A percentile compares a stretch with the other conserved stretches of the same genome.
These are phyloP conservation scores for Bimastos eiseni DNA, from an alignment of 2,888 invertebrate species.

Conservation along the genomic window DNA sequence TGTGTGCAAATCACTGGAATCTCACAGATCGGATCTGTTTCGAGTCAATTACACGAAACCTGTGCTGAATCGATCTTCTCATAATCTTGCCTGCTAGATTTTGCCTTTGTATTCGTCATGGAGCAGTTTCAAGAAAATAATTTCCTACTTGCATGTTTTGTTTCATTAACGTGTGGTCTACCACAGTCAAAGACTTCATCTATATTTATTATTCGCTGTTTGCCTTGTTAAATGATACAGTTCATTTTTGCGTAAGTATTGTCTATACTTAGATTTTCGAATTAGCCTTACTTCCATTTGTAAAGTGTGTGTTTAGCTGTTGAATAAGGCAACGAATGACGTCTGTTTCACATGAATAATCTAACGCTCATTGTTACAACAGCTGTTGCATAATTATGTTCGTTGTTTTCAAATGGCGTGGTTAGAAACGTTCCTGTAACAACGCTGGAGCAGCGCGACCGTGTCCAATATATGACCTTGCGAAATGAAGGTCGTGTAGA, in stretches of 20 bases:
- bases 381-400: neutral
- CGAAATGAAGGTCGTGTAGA: neutral
- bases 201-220: slow-evolving; percentile 13
- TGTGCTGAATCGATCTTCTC: neutral
- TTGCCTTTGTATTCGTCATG: neutral
- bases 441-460: neutral
- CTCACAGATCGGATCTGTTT: neutral
- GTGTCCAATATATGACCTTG: neutral
- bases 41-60: neutral
- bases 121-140: neutral
- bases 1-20: neutral
- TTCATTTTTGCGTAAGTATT: neutral
- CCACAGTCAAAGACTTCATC: neutral
- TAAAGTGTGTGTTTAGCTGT: neutral
- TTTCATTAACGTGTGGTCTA: neutral
- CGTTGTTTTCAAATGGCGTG: neutral
- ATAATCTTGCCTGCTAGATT: neutral
- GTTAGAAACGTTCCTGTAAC: neutral
- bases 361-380: neutral
- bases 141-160: neutral
- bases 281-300: slow-evolving; percentile 13
- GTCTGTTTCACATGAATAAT: neutral
- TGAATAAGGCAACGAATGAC: neutral
- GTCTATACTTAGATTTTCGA: neutral
- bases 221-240: slow-evolving; percentile 6